These are phyloP conservation scores for Lacanobia oleracea DNA, from an alignment of 2,888 invertebrate species.

Conservation along the genomic window DNA sequence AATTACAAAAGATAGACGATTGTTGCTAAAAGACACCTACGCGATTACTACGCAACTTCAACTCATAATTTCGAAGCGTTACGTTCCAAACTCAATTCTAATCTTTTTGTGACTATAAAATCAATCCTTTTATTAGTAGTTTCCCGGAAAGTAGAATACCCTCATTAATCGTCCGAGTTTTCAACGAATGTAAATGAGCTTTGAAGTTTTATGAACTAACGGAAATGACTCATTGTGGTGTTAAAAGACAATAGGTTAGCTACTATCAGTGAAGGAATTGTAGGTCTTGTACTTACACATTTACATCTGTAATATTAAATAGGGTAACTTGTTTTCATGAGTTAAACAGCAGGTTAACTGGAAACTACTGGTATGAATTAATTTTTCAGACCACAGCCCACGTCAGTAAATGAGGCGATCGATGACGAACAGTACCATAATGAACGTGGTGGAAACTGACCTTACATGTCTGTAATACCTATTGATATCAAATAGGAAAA, in stretches of 20 bases:
- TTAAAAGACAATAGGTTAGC: slow-evolving; percentile 33
- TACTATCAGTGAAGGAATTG: slow-evolving; percentile 15
- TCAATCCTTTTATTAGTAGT: slow-evolving; percentile 22
- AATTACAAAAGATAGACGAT: no score
- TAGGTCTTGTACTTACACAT: neutral
- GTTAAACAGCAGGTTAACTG: neutral
- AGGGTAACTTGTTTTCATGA: slow-evolving; percentile 6
- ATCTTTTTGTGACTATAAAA: slow-evolving; percentile 27
- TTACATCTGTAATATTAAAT: neutral
- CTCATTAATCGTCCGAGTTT: slow-evolving; percentile 25
- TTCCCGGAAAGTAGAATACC: slow-evolving; percentile 41
- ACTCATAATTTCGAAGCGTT: neutral
- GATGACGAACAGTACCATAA: slow-evolving; percentile 16
- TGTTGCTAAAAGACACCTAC: no score
- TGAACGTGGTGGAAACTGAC: slow-evolving; percentile 18
- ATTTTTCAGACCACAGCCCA: neutral
- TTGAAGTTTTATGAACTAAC: slow-evolving; percentile 24
- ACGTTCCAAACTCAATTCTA: neutral
- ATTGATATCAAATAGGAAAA: slow-evolving; percentile 33
- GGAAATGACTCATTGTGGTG: slow-evolving; percentile 29
- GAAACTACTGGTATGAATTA: neutral
- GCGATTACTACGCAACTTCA: neutral
- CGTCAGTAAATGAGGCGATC: slow-evolving; percentile 20
- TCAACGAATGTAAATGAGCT: slow-evolving; percentile 43
- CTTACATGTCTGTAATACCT: slow-evolving; percentile 9